A percentile compares a stretch with the other conserved stretches of the same genome.
Evolutionary conservation across 2,797 vertebrate species (phyloP).

Genomic region (Morelia viridis): DNA sequence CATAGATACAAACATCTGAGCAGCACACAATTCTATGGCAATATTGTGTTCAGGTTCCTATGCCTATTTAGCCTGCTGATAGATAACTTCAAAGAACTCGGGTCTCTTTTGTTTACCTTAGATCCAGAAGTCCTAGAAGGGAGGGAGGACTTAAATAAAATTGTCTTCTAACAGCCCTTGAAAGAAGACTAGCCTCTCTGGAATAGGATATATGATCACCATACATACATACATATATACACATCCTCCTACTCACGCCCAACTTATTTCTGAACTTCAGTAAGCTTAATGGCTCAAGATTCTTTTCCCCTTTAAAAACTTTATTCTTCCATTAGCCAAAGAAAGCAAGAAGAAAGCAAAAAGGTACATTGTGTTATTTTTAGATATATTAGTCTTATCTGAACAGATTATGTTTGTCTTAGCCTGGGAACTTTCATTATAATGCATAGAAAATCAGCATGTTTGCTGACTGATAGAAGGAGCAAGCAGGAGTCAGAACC

Average conservation of each 20-base stretch:
- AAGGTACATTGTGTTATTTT: constrained; percentile 22
- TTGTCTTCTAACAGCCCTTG: background rate
- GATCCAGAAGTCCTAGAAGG: background rate
- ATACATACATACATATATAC: background rate
- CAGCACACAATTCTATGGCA: background rate
- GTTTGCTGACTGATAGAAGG: constrained; percentile 31
- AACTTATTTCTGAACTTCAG: constrained; percentile 57
- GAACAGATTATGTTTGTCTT: constrained; percentile 47
- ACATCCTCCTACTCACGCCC: background rate
- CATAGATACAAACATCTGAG: background rate
- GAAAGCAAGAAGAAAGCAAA: constrained; percentile 32
- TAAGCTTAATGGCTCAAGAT: constrained; percentile 52
- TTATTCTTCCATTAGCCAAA: constrained; percentile 38
- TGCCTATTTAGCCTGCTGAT: background rate
- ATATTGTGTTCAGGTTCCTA: background rate
- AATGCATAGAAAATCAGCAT: constrained; percentile 10
- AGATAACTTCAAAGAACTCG: background rate
- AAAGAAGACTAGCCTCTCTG: background rate
- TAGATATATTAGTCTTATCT: constrained; percentile 33
- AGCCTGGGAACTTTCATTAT: constrained; percentile 34
- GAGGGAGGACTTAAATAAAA: background rate
- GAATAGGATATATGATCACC: background rate
- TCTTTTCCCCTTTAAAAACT: constrained; percentile 47
- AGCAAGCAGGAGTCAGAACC: background rate
- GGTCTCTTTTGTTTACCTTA: background rate